Conservation (phyloP, 1,140 invertebrate species). For the Prorops nasuta region DNA sequence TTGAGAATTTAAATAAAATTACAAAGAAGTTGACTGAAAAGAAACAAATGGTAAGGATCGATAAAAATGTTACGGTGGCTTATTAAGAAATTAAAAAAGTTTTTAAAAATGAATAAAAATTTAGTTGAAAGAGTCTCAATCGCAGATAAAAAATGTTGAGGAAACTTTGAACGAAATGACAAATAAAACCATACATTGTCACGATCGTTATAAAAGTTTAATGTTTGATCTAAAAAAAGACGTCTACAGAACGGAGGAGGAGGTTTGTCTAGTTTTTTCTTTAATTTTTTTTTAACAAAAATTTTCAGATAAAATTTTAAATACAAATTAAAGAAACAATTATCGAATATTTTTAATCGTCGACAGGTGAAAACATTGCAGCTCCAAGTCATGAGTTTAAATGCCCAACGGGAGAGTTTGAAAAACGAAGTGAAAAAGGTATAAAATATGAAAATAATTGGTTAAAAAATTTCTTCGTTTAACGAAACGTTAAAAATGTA, state of each 20-base stretch:
- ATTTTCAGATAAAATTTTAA: no score
- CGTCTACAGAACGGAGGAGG: constrained; percentile 19
- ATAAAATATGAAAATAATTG: background rate
- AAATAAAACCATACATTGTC: constrained; percentile 11
- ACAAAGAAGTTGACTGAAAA: constrained; percentile 11
- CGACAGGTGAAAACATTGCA: constrained; percentile 17
- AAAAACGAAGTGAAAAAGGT: constrained; percentile 19
- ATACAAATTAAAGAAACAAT: no score
- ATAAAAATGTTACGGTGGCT: no score
- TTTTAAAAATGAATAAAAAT: no score
- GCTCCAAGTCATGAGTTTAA: constrained; percentile 14
- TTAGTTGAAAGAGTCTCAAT: constrained; percentile 13
- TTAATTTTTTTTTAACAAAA: background rate
- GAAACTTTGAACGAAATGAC: constrained; percentile 14
- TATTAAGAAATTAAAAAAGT: no score
- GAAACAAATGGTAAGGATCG: constrained; percentile 3
- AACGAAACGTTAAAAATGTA: no score
- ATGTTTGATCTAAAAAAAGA: constrained; percentile 25
- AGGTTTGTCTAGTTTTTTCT: constrained; percentile 14
- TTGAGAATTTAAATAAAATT: background rate
- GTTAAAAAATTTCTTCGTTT: background rate
- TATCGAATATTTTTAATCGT: background rate
- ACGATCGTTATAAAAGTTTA: constrained; percentile 16
- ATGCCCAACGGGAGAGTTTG: constrained; percentile 14
- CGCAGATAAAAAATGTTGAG: constrained; percentile 15